Base-by-base conservation (phyloP, 2,113 vertebrate species). In the Pachypanchax playfairii region DNA sequence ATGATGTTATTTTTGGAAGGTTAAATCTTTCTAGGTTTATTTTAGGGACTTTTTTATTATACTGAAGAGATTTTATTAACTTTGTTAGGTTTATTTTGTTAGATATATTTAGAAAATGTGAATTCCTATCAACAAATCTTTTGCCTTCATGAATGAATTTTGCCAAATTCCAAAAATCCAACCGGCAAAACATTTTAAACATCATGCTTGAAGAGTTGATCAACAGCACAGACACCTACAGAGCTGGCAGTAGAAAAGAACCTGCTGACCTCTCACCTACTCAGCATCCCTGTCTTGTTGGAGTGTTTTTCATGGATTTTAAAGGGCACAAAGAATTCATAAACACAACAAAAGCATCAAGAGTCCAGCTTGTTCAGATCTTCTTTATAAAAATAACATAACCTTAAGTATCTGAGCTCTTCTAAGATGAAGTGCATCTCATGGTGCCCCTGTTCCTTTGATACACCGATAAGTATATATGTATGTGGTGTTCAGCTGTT, bases 401-500 rank as follows among this genome's bases (percentile, higher is more conserved):
- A 73, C 52, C 24, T 15, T 56, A 77, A 67, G 70, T 53, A 73
- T 46, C 33, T 12, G 38, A 7, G 65, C 55, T 31, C 6, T 10
- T 51, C 47, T 70, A 1, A 57, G 58, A 81, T 69, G 46, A 66
- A 68, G 46, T 65, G 64, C 41, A 63, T 58, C 60, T 36, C 47
- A 31, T 60, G 15, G 25, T 26, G 18, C 60, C 50, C n/a, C 17
- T 0, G 15, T 39, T 48, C 28, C 65, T 77, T 77, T 84, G 70
- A 75, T 71, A 42, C 72, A 61, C 46, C 17, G 31, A 86, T 86
- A 65, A 49, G 46, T 71, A 63, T 18, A 57, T 66, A 53, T 70
- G 24, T 80, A 74, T 70, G 24, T 80, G 74, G 67, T 76, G 78
- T 84, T 90, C 69, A 84, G 75, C 65, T 67, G 61, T 55, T 67